A percentile compares a stretch with the other conserved stretches of the same genome.
Evolutionary conservation across 1,140 invertebrate species (phyloP).

Genomic region (Zaprionus taronus): DNA sequence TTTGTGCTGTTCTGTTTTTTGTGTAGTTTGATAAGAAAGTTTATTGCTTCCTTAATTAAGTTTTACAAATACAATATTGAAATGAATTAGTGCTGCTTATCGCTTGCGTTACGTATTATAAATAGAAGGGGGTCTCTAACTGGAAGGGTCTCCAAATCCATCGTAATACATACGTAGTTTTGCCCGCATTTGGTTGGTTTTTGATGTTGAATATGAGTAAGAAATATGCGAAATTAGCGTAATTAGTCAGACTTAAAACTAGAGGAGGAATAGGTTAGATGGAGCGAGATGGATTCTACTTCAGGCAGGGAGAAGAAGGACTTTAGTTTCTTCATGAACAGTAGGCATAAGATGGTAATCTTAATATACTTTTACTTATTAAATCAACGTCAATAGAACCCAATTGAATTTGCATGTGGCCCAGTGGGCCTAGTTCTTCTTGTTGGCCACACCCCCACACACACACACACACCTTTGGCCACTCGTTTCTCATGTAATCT

Average conservation of each 20-base stretch:
- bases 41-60: slow-evolving; percentile 27
- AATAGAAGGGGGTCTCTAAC: background rate
- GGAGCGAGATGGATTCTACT: too few species aligned
- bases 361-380: background rate
- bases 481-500: slow-evolving; percentile 7
- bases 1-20: background rate
- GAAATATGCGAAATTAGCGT: too few species aligned
- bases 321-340: background rate
- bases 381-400: background rate
- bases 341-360: background rate
- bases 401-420: background rate
- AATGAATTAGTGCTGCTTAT: slow-evolving; percentile 22
- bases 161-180: background rate
- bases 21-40: slow-evolving; percentile 5
- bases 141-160: background rate
- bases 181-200: background rate
- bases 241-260: too few species aligned
- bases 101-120: background rate
- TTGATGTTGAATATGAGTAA: background rate
- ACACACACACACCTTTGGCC: background rate
- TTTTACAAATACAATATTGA: slow-evolving; percentile 21
- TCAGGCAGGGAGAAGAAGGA: background rate
- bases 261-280: too few species aligned
- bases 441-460: background rate
- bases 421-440: background rate